A percentile compares a stretch with the other conserved stretches of the same genome.
Evolutionary conservation across 2,888 invertebrate genomes (phyloP).

Genomic region (Eristalis arbustorum): DNA sequence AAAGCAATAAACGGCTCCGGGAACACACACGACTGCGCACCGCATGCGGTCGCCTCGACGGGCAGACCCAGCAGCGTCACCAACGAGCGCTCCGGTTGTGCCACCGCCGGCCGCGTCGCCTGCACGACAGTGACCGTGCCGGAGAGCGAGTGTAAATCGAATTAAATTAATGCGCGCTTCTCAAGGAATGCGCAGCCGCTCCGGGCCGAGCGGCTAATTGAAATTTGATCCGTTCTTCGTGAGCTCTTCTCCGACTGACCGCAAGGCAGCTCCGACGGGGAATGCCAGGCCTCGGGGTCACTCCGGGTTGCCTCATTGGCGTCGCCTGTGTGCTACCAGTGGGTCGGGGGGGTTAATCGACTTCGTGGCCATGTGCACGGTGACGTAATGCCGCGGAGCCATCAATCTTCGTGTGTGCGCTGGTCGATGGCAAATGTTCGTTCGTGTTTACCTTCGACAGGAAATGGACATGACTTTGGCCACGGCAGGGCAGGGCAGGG

Average conservation of each 20-base stretch:
- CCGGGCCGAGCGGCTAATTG: slow-evolving; percentile 57
- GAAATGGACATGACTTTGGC: slow-evolving; percentile 5
- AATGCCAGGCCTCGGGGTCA: slow-evolving; percentile 51
- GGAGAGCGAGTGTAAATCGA: slow-evolving; percentile 56
- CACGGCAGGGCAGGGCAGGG: background rate
- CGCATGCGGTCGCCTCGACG: slow-evolving; percentile 26
- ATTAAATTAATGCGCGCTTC: slow-evolving; percentile 63
- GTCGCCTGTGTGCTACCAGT: background rate
- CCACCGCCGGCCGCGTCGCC: background rate
- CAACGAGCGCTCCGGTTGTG: background rate
- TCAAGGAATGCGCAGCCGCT: slow-evolving; percentile 42
- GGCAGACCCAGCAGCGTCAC: background rate
- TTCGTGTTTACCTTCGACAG: slow-evolving; percentile 42
- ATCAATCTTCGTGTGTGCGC: slow-evolving; percentile 37
- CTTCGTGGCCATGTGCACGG: background rate
- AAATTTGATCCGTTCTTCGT: slow-evolving; percentile 64
- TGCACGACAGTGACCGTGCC: slow-evolving; percentile 15
- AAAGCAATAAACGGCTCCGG: slow-evolving; percentile 55
- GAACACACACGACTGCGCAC: slow-evolving; percentile 64
- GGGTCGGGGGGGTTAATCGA: background rate
- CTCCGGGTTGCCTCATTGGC: slow-evolving; percentile 21
- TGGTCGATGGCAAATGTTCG: slow-evolving; percentile 8
- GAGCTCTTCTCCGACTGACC: slow-evolving; percentile 31
- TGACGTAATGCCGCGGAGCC: slow-evolving; percentile 38
- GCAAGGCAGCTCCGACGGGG: slow-evolving; percentile 19